Base-by-base conservation (phyloP, 2,888 invertebrate genomes). In the Gibbula magus region DNA sequence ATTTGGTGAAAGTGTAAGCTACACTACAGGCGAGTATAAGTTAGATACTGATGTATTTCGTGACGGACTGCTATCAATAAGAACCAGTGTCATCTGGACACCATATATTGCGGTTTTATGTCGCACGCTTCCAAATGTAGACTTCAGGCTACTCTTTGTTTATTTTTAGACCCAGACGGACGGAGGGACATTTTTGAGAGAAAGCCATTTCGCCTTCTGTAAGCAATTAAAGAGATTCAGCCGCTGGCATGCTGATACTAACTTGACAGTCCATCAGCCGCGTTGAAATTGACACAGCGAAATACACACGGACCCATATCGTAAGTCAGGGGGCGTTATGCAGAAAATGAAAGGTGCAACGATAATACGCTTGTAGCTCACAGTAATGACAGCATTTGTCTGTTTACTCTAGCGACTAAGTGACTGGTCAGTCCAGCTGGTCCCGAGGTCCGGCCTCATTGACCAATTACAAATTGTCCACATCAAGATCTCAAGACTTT, bases 341-440 rank as follows among this genome's bases (percentile, higher is more conserved):
- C 70, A 70, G 32, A 70, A 70, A 70, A 70, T 70, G 70, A 70
- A 70, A 70, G 70, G 70, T 70, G 35, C 70, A 70, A 70, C 70
- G 70, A 70, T 70, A 70, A 70, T 70, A 70, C 35, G 70, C 70
- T 29, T 70, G 70, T 70, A 70, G 35, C 35, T 70, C 70, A 70
- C 70, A 70, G 70, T 70, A 70, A 70, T 70, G 70, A 70, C 70
- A 39, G 70, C 70, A 70, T 70, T 70, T 70, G 70, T 70, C 70
- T 70, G 70, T 70, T 70, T 70, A 70, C 70, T 70, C 35, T 70
- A 70, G 70, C 70, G 70, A 70, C 70, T 70, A 70, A 70, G 70
- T 70, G 70, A 39, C 39, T 35, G 39, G 70, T 39, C 10, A 20
- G 70, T 70, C 70, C 70, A 70, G 70, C 70, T 70, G 70, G 70